Evolutionary conservation across 2,888 invertebrate genomes (phyloP).

Genomic region (Morpho deidamia): DNA sequence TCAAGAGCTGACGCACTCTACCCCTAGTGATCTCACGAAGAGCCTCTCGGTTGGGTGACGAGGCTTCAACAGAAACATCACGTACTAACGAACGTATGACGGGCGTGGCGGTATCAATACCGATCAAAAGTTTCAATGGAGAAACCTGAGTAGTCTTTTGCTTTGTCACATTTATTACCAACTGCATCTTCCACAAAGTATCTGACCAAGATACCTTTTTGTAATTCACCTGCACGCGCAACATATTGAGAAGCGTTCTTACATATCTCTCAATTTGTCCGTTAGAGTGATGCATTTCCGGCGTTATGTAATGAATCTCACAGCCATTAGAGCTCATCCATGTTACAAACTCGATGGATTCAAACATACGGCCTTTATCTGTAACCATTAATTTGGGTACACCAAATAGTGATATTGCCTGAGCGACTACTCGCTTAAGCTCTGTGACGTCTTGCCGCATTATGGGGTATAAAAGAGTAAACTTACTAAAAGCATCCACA

Average conservation of each 20-base stretch:
- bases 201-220: slow-evolving; percentile 12
- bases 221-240: slow-evolving; percentile 13
- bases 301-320: slow-evolving; percentile 15
- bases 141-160: slow-evolving; percentile 14
- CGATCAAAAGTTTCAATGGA: slow-evolving; percentile 14
- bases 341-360: not conserved
- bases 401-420: slow-evolving; percentile 15
- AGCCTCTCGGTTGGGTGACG: slow-evolving; percentile 9
- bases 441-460: slow-evolving; percentile 11
- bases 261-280: slow-evolving; percentile 19
- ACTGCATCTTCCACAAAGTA: slow-evolving; percentile 7
- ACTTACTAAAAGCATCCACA: slow-evolving; percentile 16
- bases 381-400: slow-evolving; percentile 9
- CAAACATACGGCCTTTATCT: slow-evolving; percentile 17
- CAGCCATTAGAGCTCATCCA: slow-evolving; percentile 11
- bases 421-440: slow-evolving; percentile 1
- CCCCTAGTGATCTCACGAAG: slow-evolving; percentile 9
- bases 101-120: slow-evolving; percentile 13
- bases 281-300: slow-evolving; percentile 21
- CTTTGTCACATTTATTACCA: slow-evolving; percentile 15
- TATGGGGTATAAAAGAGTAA: slow-evolving; percentile 12
- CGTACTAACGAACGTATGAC: slow-evolving; percentile 13
- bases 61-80: slow-evolving; percentile 5
- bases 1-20: not conserved
- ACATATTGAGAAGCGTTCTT: slow-evolving; percentile 15